Conservation (phyloP, 1,140 invertebrate species). For the Caerostris darwini region DNA sequence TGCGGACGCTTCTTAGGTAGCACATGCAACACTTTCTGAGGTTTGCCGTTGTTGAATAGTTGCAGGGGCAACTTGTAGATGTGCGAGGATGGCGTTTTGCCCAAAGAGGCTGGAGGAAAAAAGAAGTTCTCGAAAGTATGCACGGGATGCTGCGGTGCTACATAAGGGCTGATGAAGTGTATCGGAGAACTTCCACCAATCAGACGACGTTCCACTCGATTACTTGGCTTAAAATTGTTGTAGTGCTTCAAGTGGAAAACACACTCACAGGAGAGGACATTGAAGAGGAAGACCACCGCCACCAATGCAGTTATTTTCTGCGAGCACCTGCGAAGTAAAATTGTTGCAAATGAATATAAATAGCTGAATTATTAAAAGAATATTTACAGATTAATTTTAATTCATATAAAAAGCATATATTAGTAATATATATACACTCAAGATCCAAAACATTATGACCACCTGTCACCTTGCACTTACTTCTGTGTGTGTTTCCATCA, state of each 20-base stretch:
- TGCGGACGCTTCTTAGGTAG: conserved; percentile 16
- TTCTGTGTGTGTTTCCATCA: too few species aligned
- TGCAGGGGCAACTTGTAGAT: conserved; percentile 63
- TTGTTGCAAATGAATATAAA: too few species aligned
- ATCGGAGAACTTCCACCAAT: conserved; percentile 53
- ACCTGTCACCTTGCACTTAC: too few species aligned
- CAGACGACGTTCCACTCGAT: conserved; percentile 15
- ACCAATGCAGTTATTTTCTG: not conserved
- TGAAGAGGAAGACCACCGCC: not conserved
- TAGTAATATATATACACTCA: too few species aligned
- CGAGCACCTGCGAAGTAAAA: conserved; percentile 21
- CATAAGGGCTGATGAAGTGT: conserved; percentile 67
- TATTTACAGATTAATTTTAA: too few species aligned
- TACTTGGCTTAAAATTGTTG: not conserved
- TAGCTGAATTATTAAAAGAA: too few species aligned
- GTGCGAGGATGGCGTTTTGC: not conserved
- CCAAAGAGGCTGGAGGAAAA: not conserved
- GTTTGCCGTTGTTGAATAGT: conserved; percentile 48
- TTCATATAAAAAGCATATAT: too few species aligned
- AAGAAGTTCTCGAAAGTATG: not conserved
- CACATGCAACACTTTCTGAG: conserved; percentile 19
- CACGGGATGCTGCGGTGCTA: not conserved
- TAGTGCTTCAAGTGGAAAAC: conserved; percentile 58
- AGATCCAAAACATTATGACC: too few species aligned
- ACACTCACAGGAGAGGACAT: not conserved